Evolutionary conservation across 2,888 invertebrate genomes (phyloP), one percentile per base, ranked within the genome.

Genomic region (Drosophila tripunctata): DNA sequence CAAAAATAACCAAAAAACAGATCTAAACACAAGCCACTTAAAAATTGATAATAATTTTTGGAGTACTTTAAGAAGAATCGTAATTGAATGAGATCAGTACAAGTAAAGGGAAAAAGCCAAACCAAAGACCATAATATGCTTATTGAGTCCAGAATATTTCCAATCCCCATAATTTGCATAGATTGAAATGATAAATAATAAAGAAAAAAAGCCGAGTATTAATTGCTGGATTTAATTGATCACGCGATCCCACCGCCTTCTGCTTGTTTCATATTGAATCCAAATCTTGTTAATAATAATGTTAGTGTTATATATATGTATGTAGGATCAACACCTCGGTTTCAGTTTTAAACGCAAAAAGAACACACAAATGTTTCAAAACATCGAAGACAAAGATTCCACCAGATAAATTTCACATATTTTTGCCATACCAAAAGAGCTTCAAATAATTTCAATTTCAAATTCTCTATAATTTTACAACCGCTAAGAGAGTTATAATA

Each of bases 201-300:
- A 22, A 48, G 21, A 17, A 19, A 15, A 21, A 21, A 8, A 19
- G n/a, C 24, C 24, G 5, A 31, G 22, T 33, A n/a, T 60, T 38
- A 35, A 47, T 30, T 33, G 38, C 62, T 51, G 75, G 65, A 75
- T 51, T 74, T 21, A 44, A 62, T 66, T 74, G 70, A 82, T 68
- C 78, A 82, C 69, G 67, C 65, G 77, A 82, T 79, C 81, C 81
- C 81, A 82, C 81, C 81, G 81, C 85, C 79, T 82, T 85, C 63
- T 58, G 83, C 79, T 82, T 85, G 67, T 75, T 77, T 81, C 69
- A 60, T 61, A 69, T 65, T 40, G 35, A 67, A 40, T 57, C 72
- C 78, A 41, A 64, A 50, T 58, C 65, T 65, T 60, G 43, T 61
- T 63, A 51, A 43, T 43, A 6, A 15, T 43, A 47, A 60, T 54